A percentile compares a stretch with the other conserved stretches of the same genome.
Evolutionary conservation across 2,797 vertebrate species (phyloP).

Genomic region (Mycteria americana): DNA sequence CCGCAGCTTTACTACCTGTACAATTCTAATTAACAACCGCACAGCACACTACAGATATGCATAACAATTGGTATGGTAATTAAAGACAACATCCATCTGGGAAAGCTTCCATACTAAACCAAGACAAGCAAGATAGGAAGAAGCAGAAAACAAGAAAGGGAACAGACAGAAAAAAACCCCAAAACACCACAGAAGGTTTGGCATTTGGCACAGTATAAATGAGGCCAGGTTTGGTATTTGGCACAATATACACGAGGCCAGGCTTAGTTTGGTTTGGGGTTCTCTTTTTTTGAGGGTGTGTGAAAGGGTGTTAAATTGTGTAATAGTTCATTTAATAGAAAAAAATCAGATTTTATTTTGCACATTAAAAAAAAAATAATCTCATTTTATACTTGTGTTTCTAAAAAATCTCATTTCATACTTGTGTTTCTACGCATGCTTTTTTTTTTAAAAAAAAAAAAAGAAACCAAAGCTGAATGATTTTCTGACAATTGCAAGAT

Average conservation of each 20-base stretch:
- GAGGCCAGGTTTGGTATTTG: not conserved
- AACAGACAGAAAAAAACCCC: not conserved
- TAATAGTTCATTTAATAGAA: not conserved
- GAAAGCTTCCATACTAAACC: not conserved
- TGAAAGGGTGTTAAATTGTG: not conserved
- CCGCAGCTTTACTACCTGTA: not conserved
- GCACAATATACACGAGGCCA: not conserved
- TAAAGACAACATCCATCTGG: not conserved
- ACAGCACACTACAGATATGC: not conserved
- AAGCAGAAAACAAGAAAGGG: not conserved
- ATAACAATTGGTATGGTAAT: not conserved
- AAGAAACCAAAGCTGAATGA: not conserved
- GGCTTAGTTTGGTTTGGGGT: not conserved
- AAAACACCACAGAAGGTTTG: not conserved
- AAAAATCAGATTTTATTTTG: not conserved
- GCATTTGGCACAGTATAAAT: not conserved
- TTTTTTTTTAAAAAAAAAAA: not conserved
- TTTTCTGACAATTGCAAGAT: not conserved
- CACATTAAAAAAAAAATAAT: not conserved
- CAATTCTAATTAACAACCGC: not conserved
- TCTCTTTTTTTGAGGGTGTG: not conserved
- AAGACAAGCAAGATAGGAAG: not conserved
- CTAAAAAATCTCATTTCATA: not conserved
- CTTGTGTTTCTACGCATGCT: not conserved
- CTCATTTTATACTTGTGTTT: not conserved